These are phyloP conservation scores for Fukomys damarensis DNA, from an alignment of 2,113 vertebrate species.

Conservation along the genomic window DNA sequence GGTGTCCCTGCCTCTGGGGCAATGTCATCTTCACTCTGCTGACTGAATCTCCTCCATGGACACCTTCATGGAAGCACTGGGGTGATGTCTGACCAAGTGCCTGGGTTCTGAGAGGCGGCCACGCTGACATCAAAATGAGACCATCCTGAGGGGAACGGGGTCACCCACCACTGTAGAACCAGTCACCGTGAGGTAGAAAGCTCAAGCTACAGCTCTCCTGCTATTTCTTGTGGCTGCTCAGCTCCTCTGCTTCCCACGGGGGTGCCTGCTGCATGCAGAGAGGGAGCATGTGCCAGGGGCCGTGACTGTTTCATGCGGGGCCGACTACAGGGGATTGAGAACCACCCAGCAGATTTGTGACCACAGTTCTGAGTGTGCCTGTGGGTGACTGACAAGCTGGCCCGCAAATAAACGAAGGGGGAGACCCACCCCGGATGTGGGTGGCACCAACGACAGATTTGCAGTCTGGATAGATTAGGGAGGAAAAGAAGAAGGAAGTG, in stretches of 20 bases:
- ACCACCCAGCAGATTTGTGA: background rate
- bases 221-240: accelerated
- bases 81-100: background rate
- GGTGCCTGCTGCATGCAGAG: too few species aligned
- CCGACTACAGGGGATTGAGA: background rate
- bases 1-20: background rate
- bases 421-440: background rate
- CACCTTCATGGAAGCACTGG: background rate
- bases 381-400: background rate
- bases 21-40: background rate
- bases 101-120: background rate
- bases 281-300: background rate
- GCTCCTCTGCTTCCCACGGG: background rate
- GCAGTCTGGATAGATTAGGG: background rate
- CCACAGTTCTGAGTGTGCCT: background rate
- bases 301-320: background rate
- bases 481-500: background rate
- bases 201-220: background rate
- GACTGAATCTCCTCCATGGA: too few species aligned
- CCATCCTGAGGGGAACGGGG: too few species aligned
- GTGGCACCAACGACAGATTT: background rate
- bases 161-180: background rate
- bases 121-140: background rate
- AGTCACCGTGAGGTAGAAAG: background rate
- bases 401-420: background rate